phyloP scores from a whole-genome alignment of 2,113 vertebrate genomes.

The Otus sunia region DNA sequence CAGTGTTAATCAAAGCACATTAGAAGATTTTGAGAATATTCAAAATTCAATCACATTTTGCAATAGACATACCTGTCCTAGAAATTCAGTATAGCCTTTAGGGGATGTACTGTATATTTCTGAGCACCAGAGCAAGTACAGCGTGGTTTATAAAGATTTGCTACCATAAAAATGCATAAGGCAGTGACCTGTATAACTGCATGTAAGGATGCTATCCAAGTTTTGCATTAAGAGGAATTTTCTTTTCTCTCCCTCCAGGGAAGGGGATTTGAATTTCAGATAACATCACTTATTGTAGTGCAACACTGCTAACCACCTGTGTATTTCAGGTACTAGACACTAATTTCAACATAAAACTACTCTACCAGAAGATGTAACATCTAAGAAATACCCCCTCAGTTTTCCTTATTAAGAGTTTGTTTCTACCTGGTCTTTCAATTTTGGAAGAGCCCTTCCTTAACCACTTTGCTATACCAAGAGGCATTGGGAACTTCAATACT shows the following conservation, averaged over 20 bases:
- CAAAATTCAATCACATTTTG: constrained; percentile 15
- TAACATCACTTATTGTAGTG: not conserved
- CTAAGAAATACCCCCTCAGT: not conserved
- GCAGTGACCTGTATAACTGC: constrained; percentile 1
- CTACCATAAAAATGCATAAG: constrained; percentile 34
- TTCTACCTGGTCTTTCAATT: not conserved
- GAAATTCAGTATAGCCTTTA: constrained; percentile 1
- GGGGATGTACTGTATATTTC: not conserved
- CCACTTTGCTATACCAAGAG: rapidly evolving
- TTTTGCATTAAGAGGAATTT: constrained; percentile 13
- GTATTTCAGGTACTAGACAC: not conserved
- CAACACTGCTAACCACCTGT: not conserved
- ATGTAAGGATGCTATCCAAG: not conserved
- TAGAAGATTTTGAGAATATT: not conserved
- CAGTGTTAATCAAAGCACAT: constrained; percentile 13
- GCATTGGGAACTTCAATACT: not conserved
- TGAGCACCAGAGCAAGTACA: not conserved
- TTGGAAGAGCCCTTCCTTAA: not conserved
- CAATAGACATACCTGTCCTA: not conserved
- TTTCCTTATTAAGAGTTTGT: not conserved
- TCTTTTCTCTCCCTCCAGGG: not conserved
- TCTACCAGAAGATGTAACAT: not conserved
- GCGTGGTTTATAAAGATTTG: constrained; percentile 11
- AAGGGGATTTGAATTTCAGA: constrained; percentile 22
- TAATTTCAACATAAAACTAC: not conserved